Evolutionary conservation across 2,113 vertebrate species (phyloP), one percentile per base, ranked within the genome.

Genomic region (Dasypus novemcinctus): DNA sequence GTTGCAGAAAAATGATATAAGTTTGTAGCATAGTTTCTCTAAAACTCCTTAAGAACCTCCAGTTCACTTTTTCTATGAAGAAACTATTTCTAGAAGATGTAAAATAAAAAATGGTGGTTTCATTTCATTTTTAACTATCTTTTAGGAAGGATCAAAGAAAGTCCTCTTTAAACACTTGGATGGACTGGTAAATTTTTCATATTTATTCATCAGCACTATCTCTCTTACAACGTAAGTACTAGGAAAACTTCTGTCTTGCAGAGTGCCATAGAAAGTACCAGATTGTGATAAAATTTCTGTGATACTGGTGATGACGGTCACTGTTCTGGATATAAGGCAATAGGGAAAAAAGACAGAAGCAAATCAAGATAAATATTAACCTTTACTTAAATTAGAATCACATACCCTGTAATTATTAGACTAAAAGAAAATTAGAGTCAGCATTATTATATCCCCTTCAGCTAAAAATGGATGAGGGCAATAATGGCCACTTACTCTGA

Each of bases 371-470:
- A 96, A 96, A 91, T 82, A 23, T 93, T 97, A 95, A 96, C 87
- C 86, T 97, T 95, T 78, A 96, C 93, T 91, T 96, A 93, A 66
- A 93, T 74, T 87, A 86, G 61, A 96, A 95, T 95, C 76, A 46
- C 79, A 83, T 33, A 78, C 69, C 54, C 89, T 80, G 15, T 84
- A 94, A 97, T 97, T 93, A 93, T 93, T 68, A 93, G 71, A 92
- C 75, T 76, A 90, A 92, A 95, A 96, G 95, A 97, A 97, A 96
- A 92, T 94, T 96, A 82, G 78, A 90, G 59, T 95, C 79, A 95
- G 87, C 75, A 80, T 94, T 93, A 92, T 89, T 90, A 95, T 94
- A 79, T 90, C 66, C 80, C 64, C 74, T 46, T 81, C 74, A 90
- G 92, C 85, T 95, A 96, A 96, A 97, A 97, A 95, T 87, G 74